phyloP scores from a whole-genome alignment of 2,888 invertebrate genomes.

The Helobdella robusta region DNA sequence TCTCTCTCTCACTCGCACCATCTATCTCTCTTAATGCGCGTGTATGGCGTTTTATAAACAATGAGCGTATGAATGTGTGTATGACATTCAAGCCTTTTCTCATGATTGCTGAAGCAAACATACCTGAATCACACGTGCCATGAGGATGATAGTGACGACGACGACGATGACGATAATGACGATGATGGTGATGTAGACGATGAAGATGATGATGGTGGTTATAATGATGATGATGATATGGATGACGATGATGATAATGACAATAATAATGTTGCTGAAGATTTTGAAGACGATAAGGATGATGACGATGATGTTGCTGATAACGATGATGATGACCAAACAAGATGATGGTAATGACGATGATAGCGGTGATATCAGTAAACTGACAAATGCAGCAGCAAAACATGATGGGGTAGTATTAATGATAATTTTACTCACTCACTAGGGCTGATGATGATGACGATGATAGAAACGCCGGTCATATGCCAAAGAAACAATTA shows the following conservation, averaged over 20 bases:
- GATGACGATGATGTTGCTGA: background rate
- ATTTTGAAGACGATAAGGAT: background rate
- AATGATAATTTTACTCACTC: too few relatives aligned
- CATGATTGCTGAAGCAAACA: background rate
- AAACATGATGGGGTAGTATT: too few relatives aligned
- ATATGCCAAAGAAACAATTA: too few relatives aligned
- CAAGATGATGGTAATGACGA: too few relatives aligned
- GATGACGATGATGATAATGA: background rate
- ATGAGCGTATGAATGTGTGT: background rate
- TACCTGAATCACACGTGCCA: background rate
- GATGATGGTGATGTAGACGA: slow-evolving; percentile 16
- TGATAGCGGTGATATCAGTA: too few relatives aligned
- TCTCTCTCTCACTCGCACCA: background rate
- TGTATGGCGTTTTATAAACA: background rate
- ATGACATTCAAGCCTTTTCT: background rate
- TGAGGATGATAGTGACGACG: slow-evolving; percentile 20
- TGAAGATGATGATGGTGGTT: slow-evolving; percentile 4
- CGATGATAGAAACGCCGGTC: too few relatives aligned
- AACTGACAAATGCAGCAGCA: too few relatives aligned
- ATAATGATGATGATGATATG: background rate
- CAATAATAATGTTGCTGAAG: background rate
- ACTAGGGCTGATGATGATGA: too few relatives aligned
- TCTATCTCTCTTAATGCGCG: background rate
- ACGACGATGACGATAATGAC: slow-evolving; percentile 12
- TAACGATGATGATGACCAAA: background rate